Evolutionary conservation across 2,888 invertebrate species (phyloP).

Genomic region (Spilarctia lutea): DNA sequence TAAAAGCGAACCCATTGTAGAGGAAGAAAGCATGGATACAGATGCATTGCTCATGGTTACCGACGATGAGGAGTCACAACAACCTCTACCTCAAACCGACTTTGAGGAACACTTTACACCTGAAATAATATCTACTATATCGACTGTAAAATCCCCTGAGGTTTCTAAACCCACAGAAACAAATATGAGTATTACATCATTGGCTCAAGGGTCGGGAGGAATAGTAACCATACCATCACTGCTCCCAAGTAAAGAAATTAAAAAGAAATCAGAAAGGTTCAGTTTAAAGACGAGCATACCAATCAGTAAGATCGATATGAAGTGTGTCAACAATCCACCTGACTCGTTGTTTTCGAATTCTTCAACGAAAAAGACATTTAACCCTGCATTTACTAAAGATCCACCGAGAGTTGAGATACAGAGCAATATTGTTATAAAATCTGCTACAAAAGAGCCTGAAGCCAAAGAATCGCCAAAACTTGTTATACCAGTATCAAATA

Average conservation of each 20-base stretch:
- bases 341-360: conserved; percentile 57
- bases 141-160: conserved; percentile 47
- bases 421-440: conserved; percentile 78
- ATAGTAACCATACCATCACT: conserved; percentile 60
- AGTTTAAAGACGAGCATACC: conserved; percentile 84
- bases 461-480: conserved; percentile 42
- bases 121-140: conserved; percentile 65
- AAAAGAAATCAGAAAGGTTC: conserved; percentile 76
- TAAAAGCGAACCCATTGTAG: conserved; percentile 18
- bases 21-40: conserved; percentile 44
- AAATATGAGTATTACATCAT: conserved; percentile 71
- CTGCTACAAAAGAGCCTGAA: conserved; percentile 67
- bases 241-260: conserved; percentile 61
- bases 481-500: conserved; percentile 40
- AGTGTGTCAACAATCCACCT: conserved; percentile 68
- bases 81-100: conserved; percentile 63
- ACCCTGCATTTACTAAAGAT: conserved; percentile 57
- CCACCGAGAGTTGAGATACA: conserved; percentile 75
- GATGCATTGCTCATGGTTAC: conserved; percentile 39
- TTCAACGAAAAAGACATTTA: conserved; percentile 52
- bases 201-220: conserved; percentile 72
- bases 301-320: conserved; percentile 82
- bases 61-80: conserved; percentile 36
- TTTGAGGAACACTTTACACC: conserved; percentile 78
- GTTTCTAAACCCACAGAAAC: conserved; percentile 59